phyloP scores from a whole-genome alignment of 2,113 vertebrate genomes.

The Alosa alosa region DNA sequence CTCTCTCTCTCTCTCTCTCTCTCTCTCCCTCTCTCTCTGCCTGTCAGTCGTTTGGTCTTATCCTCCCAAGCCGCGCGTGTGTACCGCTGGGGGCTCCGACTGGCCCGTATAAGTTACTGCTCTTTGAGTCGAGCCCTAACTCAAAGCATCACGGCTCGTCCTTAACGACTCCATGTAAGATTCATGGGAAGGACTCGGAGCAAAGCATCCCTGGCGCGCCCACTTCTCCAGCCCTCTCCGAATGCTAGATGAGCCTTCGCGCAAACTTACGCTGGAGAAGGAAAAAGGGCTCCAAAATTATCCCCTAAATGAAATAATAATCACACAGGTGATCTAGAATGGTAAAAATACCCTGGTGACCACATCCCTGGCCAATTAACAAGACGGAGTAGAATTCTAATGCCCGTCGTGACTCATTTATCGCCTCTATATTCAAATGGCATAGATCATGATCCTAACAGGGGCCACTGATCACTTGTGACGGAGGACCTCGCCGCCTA shows the following conservation, averaged over 20 bases:
- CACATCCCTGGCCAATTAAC: conserved; percentile 1
- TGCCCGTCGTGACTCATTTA: conserved; percentile 1
- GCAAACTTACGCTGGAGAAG: not conserved
- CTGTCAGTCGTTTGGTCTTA: conserved; percentile 52
- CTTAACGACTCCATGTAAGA: not conserved
- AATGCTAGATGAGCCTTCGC: not conserved
- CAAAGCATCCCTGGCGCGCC: not conserved
- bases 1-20: conserved; percentile 6
- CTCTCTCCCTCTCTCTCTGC: not conserved
- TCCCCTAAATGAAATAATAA: conserved; percentile 13
- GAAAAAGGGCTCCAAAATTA: not conserved
- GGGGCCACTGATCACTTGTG: not conserved
- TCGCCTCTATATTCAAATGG: not conserved
- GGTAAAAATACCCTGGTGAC: conserved; percentile 11
- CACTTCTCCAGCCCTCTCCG: not conserved
- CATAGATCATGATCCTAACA: conserved; percentile 2
- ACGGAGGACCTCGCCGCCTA: not conserved
- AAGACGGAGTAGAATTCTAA: conserved; percentile 17
- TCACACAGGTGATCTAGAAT: conserved; percentile 12
- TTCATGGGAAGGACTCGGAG: not conserved
- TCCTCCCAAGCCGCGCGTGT: conserved; percentile 50
- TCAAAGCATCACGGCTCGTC: not conserved
- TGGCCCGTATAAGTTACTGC: not conserved
- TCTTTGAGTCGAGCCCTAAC: not conserved
- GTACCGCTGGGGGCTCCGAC: conserved; percentile 39